phyloP scores from a whole-genome alignment of 2,113 vertebrate species.

The Forbesichthys papilliferus region DNA sequence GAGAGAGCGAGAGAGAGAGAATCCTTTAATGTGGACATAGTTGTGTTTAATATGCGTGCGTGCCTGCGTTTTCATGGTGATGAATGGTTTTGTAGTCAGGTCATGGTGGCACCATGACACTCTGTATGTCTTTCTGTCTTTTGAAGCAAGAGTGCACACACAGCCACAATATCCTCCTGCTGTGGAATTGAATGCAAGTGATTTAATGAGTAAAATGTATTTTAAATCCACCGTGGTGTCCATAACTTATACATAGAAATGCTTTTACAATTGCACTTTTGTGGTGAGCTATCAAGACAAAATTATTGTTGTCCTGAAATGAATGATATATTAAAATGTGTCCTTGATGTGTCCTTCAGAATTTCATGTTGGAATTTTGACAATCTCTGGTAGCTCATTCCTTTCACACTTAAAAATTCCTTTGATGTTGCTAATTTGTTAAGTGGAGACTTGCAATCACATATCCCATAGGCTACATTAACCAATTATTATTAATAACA shows the following conservation, averaged over 20 bases:
- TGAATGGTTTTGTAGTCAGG: slow-evolving; percentile 45
- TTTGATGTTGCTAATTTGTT: no score
- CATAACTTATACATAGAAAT: no score
- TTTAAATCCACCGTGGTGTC: no score
- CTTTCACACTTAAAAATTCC: no score
- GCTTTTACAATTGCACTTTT: not conserved
- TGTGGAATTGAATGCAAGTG: no score
- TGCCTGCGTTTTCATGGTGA: slow-evolving; percentile 1
- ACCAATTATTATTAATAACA: slow-evolving; percentile 32
- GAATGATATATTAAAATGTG: slow-evolving; percentile 39
- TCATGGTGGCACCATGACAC: slow-evolving; percentile 27
- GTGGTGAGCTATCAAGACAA: not conserved
- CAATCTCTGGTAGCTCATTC: not conserved
- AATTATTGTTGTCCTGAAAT: not conserved
- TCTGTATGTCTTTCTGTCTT: no score
- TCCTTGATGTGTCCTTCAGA: slow-evolving; percentile 77
- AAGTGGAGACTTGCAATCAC: slow-evolving; percentile 25
- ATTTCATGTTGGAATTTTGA: slow-evolving; percentile 26
- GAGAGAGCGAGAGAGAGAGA: not conserved
- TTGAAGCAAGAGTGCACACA: no score
- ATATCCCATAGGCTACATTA: slow-evolving; percentile 26
- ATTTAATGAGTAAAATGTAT: no score
- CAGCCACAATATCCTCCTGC: no score
- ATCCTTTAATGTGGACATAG: not conserved
- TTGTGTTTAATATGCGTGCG: slow-evolving; percentile 17